phyloP scores from a whole-genome alignment of 2,888 invertebrate species.

The Cryptocephalus moraei region DNA sequence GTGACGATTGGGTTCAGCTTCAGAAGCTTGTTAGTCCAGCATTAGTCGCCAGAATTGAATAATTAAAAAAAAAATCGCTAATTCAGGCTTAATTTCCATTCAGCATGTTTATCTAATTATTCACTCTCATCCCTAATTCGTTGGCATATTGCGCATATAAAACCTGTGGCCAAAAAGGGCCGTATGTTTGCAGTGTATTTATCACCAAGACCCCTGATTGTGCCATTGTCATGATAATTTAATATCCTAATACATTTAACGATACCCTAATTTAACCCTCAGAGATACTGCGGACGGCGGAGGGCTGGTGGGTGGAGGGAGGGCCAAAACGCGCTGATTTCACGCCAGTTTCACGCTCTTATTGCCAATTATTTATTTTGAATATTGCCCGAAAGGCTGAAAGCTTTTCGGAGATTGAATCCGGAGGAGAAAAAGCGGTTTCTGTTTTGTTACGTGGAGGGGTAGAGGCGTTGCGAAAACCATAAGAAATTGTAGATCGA shows the following conservation, averaged over 20 bases:
- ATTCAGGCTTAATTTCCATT: background rate
- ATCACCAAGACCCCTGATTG: slow-evolving; percentile 38
- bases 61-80: too few species aligned
- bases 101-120: slow-evolving; percentile 32
- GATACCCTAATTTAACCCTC: slow-evolving; percentile 38
- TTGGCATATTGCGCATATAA: slow-evolving; percentile 39
- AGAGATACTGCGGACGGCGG: background rate
- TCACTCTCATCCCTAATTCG: slow-evolving; percentile 34
- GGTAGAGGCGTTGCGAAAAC: too few species aligned
- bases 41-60: too few species aligned
- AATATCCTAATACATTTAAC: slow-evolving; percentile 43
- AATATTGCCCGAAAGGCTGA: background rate
- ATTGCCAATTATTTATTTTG: background rate
- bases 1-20: too few species aligned
- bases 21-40: too few species aligned
- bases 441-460: too few species aligned
- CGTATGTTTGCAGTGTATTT: slow-evolving; percentile 42
- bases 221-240: slow-evolving; percentile 42
- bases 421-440: too few species aligned
- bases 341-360: background rate
- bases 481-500: too few species aligned
- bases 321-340: background rate
- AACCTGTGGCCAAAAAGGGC: slow-evolving; percentile 40
- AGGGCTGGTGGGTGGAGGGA: background rate
- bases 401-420: too few species aligned